A percentile compares a stretch with the other conserved stretches of the same genome.
Conservation (phyloP, 2,797 vertebrate species). For the Eleutherodactylus coqui region DNA sequence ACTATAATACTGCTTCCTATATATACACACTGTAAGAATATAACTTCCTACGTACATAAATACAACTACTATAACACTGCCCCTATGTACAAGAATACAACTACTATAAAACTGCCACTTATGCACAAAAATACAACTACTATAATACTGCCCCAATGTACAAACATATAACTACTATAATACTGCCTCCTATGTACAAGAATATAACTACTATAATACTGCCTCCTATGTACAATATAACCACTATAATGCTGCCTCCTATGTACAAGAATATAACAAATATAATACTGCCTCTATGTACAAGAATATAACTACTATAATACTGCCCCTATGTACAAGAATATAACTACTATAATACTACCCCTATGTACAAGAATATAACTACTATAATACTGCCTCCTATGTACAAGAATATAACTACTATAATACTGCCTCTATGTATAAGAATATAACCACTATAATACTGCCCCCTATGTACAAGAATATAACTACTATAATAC, state of each 20-base stretch:
- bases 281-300: not conserved
- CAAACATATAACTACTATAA: not conserved
- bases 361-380: not conserved
- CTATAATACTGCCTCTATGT: not conserved
- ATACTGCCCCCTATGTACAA: not conserved
- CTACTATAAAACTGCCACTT: not conserved
- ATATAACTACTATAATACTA: not conserved
- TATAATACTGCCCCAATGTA: not conserved
- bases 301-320: not conserved
- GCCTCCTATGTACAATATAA: not conserved
- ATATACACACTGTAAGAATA: no score
- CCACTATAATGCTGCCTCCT: not conserved
- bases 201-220: not conserved
- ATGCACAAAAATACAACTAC: not conserved
- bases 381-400: constrained; percentile 4
- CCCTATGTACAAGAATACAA: not conserved
- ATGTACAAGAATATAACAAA: not conserved
- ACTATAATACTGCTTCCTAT: not conserved
- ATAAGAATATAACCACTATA: constrained; percentile 3
- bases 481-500: constrained; percentile 12
- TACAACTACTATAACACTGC: not conserved
- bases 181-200: not conserved
- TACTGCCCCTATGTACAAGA: not conserved
- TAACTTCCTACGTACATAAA: not conserved
- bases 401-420: not conserved